phyloP scores from a whole-genome alignment of 2,797 vertebrate species.

The Lithobates sylvaticus region DNA sequence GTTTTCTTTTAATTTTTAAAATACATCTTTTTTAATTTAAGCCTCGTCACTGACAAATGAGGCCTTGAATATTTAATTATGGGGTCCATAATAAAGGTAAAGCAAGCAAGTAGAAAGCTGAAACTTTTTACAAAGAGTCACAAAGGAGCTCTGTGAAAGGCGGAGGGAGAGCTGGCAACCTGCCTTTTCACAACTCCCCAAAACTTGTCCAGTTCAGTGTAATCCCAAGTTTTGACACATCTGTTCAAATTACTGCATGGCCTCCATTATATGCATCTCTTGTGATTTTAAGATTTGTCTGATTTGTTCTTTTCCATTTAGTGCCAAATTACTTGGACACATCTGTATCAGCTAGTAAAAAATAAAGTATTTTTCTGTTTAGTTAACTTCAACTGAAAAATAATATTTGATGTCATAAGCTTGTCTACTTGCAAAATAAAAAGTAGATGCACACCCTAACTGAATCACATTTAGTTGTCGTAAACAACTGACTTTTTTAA shows the following conservation, averaged over 20 bases:
- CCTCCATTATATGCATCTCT: conserved; percentile 26
- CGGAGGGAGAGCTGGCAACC: conserved; percentile 2
- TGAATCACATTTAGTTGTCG: neutral
- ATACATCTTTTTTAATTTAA: conserved; percentile 12
- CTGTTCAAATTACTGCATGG: conserved; percentile 51
- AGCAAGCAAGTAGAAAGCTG: neutral
- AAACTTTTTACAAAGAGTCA: conserved; percentile 6
- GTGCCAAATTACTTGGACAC: neutral
- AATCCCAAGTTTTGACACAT: conserved; percentile 53
- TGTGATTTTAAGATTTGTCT: conserved; percentile 32
- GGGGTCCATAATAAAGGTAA: neutral
- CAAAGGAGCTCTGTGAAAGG: conserved; percentile 33
- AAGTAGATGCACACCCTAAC: too few relatives aligned
- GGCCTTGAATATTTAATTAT: conserved; percentile 15
- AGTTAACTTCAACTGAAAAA: neutral
- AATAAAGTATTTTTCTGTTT: neutral
- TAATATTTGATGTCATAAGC: neutral
- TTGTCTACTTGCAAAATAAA: neutral
- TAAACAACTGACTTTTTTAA: too few relatives aligned
- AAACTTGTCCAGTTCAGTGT: conserved; percentile 29
- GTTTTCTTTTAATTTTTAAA: neutral
- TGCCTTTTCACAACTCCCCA: conserved; percentile 20
- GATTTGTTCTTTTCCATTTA: conserved; percentile 11
- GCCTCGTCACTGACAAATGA: neutral
- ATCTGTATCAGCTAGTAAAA: neutral